Conservation (phyloP, 2,113 vertebrate genomes). For the Mus spicilegus region DNA sequence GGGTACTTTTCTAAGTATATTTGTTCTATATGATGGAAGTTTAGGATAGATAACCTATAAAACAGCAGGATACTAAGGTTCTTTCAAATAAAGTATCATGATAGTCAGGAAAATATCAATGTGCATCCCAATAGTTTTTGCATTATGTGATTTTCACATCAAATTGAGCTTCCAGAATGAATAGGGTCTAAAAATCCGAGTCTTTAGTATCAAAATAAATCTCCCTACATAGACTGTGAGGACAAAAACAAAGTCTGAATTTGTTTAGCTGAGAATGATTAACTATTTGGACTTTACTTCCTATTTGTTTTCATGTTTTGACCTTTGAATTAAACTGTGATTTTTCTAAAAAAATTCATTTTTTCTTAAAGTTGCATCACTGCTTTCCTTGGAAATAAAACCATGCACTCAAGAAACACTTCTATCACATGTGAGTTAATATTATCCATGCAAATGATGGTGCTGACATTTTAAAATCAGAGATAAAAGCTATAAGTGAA, state of each 20-base stretch:
- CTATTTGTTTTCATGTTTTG: conserved; percentile 50
- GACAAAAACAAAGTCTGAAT: conserved; percentile 21
- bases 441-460: background rate
- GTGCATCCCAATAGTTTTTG: background rate
- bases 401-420: background rate
- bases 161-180: conserved; percentile 33
- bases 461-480: background rate
- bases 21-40: background rate
- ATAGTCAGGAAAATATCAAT: background rate
- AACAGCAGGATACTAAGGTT: background rate
- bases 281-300: conserved; percentile 58
- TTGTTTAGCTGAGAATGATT: conserved; percentile 40
- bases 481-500: background rate
- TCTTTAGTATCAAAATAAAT: conserved; percentile 35
- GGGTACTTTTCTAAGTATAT: background rate
- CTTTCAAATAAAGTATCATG: background rate
- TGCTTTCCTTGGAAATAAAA: background rate
- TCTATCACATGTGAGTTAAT: background rate
- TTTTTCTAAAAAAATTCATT: conserved; percentile 48
- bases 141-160: background rate
- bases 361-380: background rate
- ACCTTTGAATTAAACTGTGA: conserved; percentile 57
- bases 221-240: conserved; percentile 41
- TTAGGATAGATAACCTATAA: background rate
- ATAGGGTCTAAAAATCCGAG: background rate